These are phyloP conservation scores for Carterocephalus palaemon DNA, from an alignment of 2,888 invertebrate species.

Conservation along the genomic window DNA sequence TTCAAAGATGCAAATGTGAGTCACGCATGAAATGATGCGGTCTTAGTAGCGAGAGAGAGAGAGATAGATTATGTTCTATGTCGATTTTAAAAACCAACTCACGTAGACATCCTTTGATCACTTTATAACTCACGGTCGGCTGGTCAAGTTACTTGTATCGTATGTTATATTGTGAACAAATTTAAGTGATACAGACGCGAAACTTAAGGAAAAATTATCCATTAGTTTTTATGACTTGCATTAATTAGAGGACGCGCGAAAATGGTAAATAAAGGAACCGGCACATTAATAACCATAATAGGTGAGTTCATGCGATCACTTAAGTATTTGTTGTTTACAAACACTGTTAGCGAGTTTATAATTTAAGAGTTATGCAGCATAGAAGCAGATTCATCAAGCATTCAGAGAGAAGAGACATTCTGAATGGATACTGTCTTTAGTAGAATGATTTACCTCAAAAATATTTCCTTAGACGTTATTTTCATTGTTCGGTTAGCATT, in stretches of 20 bases:
- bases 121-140: constrained; percentile 13
- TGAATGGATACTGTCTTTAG: too few species aligned
- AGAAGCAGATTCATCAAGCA: too few species aligned
- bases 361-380: too few species aligned
- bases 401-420: too few species aligned
- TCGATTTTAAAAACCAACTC: constrained; percentile 25
- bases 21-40: not conserved
- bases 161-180: not conserved
- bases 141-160: constrained; percentile 17
- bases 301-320: too few species aligned
- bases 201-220: not conserved
- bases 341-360: too few species aligned
- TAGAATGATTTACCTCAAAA: too few species aligned
- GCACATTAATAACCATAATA: not conserved
- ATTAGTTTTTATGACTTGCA: not conserved
- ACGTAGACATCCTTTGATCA: constrained; percentile 15
- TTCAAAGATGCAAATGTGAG: constrained; percentile 11
- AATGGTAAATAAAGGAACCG: too few species aligned
- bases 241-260: too few species aligned
- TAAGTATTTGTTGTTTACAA: too few species aligned
- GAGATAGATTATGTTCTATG: constrained; percentile 22
- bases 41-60: constrained; percentile 3
- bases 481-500: too few species aligned
- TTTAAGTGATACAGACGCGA: not conserved
- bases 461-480: too few species aligned